Evolutionary conservation across 2,113 vertebrate genomes (phyloP).

Genomic region (Halichoerus grypus): DNA sequence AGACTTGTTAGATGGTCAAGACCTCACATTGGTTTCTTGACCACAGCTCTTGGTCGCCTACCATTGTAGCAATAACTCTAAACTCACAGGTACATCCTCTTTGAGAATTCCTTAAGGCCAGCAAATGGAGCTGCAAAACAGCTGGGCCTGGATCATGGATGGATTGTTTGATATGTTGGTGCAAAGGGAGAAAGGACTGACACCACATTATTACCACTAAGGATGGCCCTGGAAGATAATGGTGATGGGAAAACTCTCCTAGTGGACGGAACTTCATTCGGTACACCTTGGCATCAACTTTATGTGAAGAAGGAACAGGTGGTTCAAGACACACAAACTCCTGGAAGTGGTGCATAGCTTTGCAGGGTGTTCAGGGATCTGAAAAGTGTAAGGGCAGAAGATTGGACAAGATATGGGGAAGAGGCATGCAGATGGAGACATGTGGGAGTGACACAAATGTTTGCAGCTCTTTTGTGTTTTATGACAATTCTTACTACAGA

Average conservation of each 20-base stretch:
- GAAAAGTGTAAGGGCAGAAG: neutral
- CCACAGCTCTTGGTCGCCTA: neutral
- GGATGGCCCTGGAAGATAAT: neutral
- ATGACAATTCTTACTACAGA: neutral
- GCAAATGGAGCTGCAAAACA: neutral
- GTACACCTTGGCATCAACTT: neutral
- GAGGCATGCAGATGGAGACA: neutral
- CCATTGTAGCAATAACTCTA: neutral
- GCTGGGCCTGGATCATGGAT: neutral
- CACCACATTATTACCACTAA: neutral
- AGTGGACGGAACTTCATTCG: neutral
- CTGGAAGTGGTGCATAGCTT: neutral
- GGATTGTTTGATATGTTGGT: neutral
- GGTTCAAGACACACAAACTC: neutral
- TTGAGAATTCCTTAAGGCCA: neutral
- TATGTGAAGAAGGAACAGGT: neutral
- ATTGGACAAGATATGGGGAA: neutral
- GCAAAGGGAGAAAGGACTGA: neutral
- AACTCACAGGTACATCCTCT: neutral
- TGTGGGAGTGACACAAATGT: neutral
- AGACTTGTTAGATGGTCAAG: neutral
- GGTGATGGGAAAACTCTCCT: neutral
- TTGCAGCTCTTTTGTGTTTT: neutral
- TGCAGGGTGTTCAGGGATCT: neutral
- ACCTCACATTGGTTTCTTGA: neutral